A percentile compares a stretch with the other conserved stretches of the same genome.
These are phyloP conservation scores for Smittia sp. DNA, from an alignment of 2,888 invertebrate species.

Conservation along the genomic window DNA sequence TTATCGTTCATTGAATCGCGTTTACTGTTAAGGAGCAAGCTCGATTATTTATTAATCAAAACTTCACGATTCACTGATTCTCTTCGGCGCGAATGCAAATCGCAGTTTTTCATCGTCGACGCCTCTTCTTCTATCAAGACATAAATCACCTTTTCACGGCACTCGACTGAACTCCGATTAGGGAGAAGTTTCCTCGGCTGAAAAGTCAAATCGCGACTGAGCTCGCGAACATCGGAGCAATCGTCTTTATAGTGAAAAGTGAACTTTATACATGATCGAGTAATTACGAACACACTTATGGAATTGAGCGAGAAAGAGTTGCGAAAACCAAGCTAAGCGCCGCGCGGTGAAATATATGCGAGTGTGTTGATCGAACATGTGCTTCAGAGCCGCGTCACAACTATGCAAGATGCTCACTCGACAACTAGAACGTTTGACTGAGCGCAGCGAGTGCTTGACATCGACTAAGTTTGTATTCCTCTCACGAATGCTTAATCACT, in stretches of 20 bases:
- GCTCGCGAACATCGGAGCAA: conserved; percentile 21
- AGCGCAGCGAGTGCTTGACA: no score
- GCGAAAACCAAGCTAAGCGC: conserved; percentile 28
- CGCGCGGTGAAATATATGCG: neutral
- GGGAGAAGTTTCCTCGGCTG: conserved; percentile 21
- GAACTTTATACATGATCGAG: conserved; percentile 32
- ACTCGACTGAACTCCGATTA: neutral
- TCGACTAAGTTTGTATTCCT: no score
- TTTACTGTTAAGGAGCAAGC: neutral
- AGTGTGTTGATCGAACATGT: neutral
- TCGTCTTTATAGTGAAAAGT: conserved; percentile 35
- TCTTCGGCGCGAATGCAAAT: neutral
- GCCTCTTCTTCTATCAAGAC: neutral
- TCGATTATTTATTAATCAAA: neutral
- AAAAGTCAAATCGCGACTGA: conserved; percentile 29
- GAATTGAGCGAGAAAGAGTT: conserved; percentile 22
- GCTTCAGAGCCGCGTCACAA: neutral
- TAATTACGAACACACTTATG: conserved; percentile 26
- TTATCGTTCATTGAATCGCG: no score
- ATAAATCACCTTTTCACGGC: conserved; percentile 28
- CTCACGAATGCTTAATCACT: no score
- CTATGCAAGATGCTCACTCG: neutral
- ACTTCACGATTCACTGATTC: neutral
- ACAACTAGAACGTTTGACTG: no score
- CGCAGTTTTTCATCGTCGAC: neutral